Evolutionary conservation across 2,113 vertebrate genomes (phyloP).

Genomic region (Pseudorasbora parva): DNA sequence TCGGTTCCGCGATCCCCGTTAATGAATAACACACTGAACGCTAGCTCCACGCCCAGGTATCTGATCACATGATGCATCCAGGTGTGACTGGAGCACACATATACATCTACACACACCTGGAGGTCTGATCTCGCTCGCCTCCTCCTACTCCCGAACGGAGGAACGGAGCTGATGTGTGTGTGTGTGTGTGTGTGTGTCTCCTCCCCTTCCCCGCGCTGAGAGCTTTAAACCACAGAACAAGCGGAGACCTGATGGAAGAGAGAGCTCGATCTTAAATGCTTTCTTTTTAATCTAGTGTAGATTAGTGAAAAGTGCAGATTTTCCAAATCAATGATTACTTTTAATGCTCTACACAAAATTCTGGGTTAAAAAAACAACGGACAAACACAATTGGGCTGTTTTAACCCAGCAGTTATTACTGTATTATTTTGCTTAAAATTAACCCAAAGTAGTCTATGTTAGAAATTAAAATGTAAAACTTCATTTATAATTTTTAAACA

Average conservation of each 20-base stretch:
- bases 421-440: too few species aligned
- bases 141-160: conserved; percentile 20
- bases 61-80: conserved; percentile 79
- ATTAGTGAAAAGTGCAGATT: conserved; percentile 58
- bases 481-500: too few species aligned
- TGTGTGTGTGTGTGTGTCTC: conserved; percentile 39
- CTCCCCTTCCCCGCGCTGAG: conserved; percentile 57
- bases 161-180: neutral
- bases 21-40: conserved; percentile 55
- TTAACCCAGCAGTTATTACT: too few species aligned
- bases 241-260: conserved; percentile 22
- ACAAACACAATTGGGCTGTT: too few species aligned
- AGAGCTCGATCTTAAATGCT: conserved; percentile 44
- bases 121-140: conserved; percentile 66
- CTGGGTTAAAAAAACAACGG: too few species aligned
- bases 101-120: conserved; percentile 62
- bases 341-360: neutral
- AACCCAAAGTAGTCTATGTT: too few species aligned
- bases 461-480: too few species aligned
- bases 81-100: conserved; percentile 65
- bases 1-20: conserved; percentile 62
- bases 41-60: conserved; percentile 81
- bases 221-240: conserved; percentile 46
- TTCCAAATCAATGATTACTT: conserved; percentile 48
- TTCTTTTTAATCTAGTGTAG: conserved; percentile 53